phyloP scores from a whole-genome alignment of 2,888 invertebrate genomes.

The Oscheius sp. region DNA sequence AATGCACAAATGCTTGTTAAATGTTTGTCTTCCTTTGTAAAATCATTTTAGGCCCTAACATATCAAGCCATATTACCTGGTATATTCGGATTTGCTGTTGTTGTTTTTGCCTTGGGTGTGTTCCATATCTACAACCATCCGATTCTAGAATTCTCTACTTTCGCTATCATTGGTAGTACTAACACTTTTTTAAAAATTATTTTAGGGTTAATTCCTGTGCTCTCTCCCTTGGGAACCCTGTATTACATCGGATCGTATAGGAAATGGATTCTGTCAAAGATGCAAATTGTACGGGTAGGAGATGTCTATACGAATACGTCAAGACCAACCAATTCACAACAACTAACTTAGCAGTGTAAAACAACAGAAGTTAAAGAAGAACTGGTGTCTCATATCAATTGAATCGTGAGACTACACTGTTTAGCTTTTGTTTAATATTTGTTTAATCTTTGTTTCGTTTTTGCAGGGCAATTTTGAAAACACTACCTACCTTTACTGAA shows the following conservation, averaged over 20 bases:
- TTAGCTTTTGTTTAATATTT: too few species aligned
- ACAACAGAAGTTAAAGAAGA: too few species aligned
- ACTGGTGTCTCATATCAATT: too few species aligned
- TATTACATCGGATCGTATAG: not conserved
- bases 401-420: too few species aligned
- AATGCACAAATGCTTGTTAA: not conserved
- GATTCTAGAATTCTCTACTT: not conserved
- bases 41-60: not conserved
- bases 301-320: too few species aligned
- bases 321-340: too few species aligned
- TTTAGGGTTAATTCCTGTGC: not conserved
- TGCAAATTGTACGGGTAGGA: too few species aligned
- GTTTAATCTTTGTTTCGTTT: too few species aligned
- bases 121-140: not conserved
- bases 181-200: not conserved
- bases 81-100: not conserved
- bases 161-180: not conserved
- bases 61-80: not conserved
- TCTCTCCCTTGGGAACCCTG: conserved; percentile 1
- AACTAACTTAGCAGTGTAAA: too few species aligned
- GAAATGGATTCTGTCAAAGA: not conserved
- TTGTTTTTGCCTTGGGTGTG: not conserved
- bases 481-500: too few species aligned
- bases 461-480: too few species aligned
- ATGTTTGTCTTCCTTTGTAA: not conserved